These are phyloP conservation scores for Cassiopea xamachana DNA, from an alignment of 30 jellyfish, hydroid and myxozoan genomes.

Conservation along the genomic window DNA sequence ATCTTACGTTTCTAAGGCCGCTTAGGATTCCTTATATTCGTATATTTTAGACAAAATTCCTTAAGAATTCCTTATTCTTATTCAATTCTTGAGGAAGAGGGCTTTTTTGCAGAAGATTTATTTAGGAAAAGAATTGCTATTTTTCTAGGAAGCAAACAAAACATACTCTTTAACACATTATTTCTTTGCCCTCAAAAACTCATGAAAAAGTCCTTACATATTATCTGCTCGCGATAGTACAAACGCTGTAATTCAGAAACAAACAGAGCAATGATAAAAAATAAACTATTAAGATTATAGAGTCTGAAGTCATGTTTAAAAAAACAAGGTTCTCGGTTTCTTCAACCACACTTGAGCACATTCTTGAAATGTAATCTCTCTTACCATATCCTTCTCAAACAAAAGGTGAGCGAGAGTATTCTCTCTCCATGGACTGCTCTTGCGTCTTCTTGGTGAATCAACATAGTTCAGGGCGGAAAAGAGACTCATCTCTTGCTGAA, in stretches of 20 bases:
- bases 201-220: not conserved
- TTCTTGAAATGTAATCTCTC: slow-evolving; percentile 11
- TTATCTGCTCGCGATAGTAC: not conserved
- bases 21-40: not conserved
- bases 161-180: not conserved
- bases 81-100: not conserved
- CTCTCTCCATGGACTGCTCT: slow-evolving; percentile 24
- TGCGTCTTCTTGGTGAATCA: not conserved
- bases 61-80: not conserved
- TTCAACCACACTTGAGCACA: slow-evolving; percentile 36
- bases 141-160: not conserved
- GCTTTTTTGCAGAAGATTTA: not conserved
- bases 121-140: not conserved
- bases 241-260: not conserved
- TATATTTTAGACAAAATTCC: not conserved
- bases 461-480: slow-evolving; percentile 11
- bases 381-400: slow-evolving; percentile 10
- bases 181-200: not conserved
- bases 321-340: slow-evolving; percentile 29
- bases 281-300: not conserved
- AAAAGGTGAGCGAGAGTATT: slow-evolving; percentile 32
- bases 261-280: not conserved
- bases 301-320: not conserved
- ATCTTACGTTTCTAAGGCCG: not conserved
- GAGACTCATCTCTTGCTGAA: slow-evolving; percentile 45